These are phyloP conservation scores for Ibidorhyncha struthersii DNA, from an alignment of 2,113 vertebrate species.

Conservation along the genomic window DNA sequence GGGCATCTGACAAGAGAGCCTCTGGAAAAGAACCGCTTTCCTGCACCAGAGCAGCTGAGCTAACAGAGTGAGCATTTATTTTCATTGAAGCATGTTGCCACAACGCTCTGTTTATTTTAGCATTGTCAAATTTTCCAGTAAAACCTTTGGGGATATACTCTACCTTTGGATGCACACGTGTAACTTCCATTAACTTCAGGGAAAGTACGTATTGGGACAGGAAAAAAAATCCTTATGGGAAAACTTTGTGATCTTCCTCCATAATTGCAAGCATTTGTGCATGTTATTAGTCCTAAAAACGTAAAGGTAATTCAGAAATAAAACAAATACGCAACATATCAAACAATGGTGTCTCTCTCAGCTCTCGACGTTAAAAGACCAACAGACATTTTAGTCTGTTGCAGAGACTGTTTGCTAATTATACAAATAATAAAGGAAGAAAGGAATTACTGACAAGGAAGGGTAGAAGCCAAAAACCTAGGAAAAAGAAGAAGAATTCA, in stretches of 20 bases:
- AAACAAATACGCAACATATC: neutral
- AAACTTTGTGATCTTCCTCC: neutral
- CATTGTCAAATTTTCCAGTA: conserved; percentile 12
- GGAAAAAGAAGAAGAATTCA: neutral
- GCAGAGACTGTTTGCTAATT: neutral
- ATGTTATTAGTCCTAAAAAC: neutral
- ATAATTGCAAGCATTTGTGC: neutral
- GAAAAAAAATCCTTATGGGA: neutral
- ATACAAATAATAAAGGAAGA: neutral
- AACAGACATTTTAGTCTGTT: neutral
- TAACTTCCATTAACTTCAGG: conserved; percentile 1
- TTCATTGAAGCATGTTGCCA: neutral
- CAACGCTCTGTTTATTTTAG: conserved; percentile 10
- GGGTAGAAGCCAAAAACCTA: neutral
- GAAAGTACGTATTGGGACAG: neutral
- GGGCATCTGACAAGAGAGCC: neutral
- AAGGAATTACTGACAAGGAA: neutral
- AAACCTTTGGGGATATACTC: neutral
- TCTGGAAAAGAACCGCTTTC: neutral
- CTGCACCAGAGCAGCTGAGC: neutral
- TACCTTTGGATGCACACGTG: neutral
- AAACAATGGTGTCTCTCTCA: neutral
- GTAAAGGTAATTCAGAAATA: neutral
- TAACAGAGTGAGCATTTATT: conserved; percentile 22
- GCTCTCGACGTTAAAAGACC: neutral